These are phyloP conservation scores for Drosophila azteca DNA, from an alignment of 1,140 invertebrate species.

Conservation along the genomic window DNA sequence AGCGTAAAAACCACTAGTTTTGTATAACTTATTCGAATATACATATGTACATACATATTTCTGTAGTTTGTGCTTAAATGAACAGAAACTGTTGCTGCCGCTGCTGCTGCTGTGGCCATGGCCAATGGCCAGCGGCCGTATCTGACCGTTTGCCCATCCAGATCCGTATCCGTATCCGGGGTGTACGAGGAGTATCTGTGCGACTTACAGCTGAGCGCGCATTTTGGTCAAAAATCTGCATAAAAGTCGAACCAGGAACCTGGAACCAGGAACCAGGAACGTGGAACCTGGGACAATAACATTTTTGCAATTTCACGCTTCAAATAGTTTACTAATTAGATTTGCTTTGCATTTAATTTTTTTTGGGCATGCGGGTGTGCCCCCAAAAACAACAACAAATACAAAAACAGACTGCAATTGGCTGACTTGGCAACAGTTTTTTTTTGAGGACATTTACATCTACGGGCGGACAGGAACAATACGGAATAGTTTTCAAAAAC, in stretches of 20 bases:
- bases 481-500: conserved; percentile 43
- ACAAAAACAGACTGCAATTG: conserved; percentile 7
- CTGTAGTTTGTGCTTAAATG: conserved; percentile 56
- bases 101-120: too few relatives aligned
- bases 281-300: conserved; percentile 48
- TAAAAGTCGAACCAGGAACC: conserved; percentile 37
- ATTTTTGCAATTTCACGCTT: conserved; percentile 82
- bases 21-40: neutral
- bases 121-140: conserved; percentile 49
- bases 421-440: conserved; percentile 66
- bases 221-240: conserved; percentile 64
- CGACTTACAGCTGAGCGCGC: conserved; percentile 69
- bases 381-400: neutral
- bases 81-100: conserved; percentile 46
- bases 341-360: conserved; percentile 79
- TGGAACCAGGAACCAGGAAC: too few relatives aligned
- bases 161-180: conserved; percentile 9
- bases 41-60: too few relatives aligned
- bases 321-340: conserved; percentile 83
- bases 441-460: neutral
- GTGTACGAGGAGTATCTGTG: conserved; percentile 45
- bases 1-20: conserved; percentile 49
- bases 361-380: conserved; percentile 66
- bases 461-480: too few relatives aligned
- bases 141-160: conserved; percentile 9